A percentile compares a stretch with the other conserved stretches of the same genome.
Conservation (phyloP, 2,888 invertebrate genomes). For the Ormyrus pomaceus region DNA sequence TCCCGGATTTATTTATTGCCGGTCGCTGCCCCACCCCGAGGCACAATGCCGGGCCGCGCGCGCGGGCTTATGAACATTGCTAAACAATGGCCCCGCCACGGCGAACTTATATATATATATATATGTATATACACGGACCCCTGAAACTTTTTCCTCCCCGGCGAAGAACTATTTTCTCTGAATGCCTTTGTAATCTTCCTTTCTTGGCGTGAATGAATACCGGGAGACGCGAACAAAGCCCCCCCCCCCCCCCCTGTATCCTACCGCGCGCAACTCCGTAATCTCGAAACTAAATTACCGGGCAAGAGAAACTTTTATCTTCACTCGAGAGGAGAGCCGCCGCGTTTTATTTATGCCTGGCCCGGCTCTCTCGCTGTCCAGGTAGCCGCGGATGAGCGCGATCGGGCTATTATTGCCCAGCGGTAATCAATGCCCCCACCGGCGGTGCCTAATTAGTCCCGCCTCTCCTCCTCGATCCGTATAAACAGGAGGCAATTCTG, state of each 20-base stretch:
- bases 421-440: too few species aligned
- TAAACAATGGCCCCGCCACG: constrained; percentile 2
- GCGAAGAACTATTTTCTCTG: constrained; percentile 18
- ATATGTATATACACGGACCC: neutral
- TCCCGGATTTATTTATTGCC: neutral
- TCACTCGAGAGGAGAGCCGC: neutral
- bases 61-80: neutral
- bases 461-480: neutral
- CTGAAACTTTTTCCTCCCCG: constrained; percentile 7
- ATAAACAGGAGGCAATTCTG: neutral
- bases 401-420: neutral
- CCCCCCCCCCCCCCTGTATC: neutral
- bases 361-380: neutral
- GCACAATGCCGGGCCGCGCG: too few species aligned
- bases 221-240: constrained; percentile 28
- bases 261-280: constrained; percentile 12
- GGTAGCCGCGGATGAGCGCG: neutral
- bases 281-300: constrained; percentile 38
- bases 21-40: too few species aligned
- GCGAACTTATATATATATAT: neutral
- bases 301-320: constrained; percentile 40
- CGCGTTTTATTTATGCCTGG: neutral
- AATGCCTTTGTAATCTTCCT: constrained; percentile 45
- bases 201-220: constrained; percentile 23
- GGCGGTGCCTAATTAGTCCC: constrained; percentile 27